Conservation (phyloP, 2,113 vertebrate species). For the Tretioscincus oriximinensis region DNA sequence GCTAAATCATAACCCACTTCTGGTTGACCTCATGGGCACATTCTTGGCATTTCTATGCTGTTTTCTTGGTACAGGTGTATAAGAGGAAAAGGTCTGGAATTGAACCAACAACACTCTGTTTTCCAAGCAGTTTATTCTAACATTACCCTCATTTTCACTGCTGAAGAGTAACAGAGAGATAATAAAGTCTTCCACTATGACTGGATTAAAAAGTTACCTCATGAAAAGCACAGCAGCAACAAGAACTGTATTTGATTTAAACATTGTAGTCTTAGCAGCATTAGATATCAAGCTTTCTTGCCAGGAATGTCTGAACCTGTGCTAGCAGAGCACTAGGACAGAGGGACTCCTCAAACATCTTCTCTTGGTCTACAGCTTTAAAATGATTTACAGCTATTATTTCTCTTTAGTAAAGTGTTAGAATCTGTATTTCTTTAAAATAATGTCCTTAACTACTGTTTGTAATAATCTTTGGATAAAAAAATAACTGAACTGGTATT, state of each 20-base stretch:
- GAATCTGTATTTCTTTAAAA: neutral
- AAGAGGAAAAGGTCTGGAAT: no score
- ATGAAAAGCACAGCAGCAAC: neutral
- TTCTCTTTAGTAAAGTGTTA: neutral
- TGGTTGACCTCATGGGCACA: no score
- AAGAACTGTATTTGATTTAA: no score
- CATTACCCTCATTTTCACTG: rapidly evolving
- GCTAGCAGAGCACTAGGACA: no score
- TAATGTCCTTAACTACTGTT: neutral
- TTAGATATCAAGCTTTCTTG: no score
- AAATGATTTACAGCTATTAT: neutral
- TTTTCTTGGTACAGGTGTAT: no score
- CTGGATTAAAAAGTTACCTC: neutral
- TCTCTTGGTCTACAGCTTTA: neutral
- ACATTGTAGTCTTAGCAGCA: no score
- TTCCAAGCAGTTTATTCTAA: no score
- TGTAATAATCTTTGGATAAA: neutral
- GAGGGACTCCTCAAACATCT: neutral
- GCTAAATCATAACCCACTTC: no score
- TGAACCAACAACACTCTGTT: no score
- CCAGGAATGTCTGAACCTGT: no score
- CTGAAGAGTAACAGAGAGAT: rapidly evolving
- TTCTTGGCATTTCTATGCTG: no score
- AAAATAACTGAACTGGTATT: neutral
- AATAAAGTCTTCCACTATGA: neutral